Percentiles rank a stretch among this genome's conserved stretches.
phyloP scores from a whole-genome alignment of 2,888 invertebrate species.

The Pilophorus perplexus region DNA sequence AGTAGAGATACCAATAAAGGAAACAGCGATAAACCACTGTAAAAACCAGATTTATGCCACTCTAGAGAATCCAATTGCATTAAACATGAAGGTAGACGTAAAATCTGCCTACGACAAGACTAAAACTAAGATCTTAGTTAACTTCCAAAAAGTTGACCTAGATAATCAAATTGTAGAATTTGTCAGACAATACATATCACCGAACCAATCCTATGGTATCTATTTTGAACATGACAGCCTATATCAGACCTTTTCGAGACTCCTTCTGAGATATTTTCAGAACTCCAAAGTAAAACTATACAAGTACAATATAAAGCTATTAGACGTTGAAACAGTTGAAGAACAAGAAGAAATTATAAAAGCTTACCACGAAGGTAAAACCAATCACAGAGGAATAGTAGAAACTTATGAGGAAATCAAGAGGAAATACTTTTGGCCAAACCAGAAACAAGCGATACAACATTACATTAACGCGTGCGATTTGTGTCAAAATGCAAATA shows the following conservation, averaged over 20 bases:
- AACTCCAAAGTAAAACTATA: background rate
- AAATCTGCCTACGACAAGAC: background rate
- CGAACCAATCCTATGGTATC: too few species aligned
- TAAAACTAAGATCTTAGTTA: background rate
- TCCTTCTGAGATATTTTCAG: background rate
- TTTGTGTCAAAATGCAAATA: background rate
- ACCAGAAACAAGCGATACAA: background rate
- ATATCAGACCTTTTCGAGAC: too few species aligned
- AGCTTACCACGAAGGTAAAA: slow-evolving; percentile 2
- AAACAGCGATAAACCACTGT: background rate
- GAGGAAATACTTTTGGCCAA: slow-evolving; percentile 16
- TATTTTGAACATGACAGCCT: too few species aligned
- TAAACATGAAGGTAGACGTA: background rate
- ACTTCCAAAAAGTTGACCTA: too few species aligned
- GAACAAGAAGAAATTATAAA: background rate
- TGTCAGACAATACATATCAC: too few species aligned
- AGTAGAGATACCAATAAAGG: background rate
- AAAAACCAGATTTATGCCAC: slow-evolving; percentile 9
- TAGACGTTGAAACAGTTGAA: background rate
- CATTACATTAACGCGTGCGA: slow-evolving; percentile 7
- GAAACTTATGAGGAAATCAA: slow-evolving; percentile 6
- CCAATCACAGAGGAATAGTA: background rate
- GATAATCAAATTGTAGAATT: background rate
- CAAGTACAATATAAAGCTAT: background rate
- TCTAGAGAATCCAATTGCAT: background rate